Evolutionary conservation across 2,888 invertebrate species (phyloP).

Genomic region (Dusona sp.): DNA sequence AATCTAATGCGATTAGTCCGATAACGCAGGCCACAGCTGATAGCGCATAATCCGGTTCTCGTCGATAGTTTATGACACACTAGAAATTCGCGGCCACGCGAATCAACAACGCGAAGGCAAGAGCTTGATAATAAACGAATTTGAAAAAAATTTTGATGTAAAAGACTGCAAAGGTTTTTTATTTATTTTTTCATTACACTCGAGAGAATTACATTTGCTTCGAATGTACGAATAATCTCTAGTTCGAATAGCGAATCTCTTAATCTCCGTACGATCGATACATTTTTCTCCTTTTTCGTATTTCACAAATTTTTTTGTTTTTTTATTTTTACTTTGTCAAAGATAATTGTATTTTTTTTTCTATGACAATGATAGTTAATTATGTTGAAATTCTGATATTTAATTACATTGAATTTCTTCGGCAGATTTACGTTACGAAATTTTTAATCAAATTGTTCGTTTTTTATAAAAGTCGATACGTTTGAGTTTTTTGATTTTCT

Average conservation of each 20-base stretch:
- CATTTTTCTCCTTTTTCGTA: background rate
- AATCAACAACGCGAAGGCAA: background rate
- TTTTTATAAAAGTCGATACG: background rate
- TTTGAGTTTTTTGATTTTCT: background rate
- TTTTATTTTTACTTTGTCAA: conserved; percentile 19
- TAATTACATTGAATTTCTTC: background rate
- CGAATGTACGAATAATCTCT: conserved; percentile 44
- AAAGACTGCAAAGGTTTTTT: conserved; percentile 48
- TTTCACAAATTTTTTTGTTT: background rate
- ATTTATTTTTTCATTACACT: conserved; percentile 46
- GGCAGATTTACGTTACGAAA: background rate
- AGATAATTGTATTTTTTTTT: conserved; percentile 18
- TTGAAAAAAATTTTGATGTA: conserved; percentile 1
- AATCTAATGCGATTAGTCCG: conserved; percentile 47
- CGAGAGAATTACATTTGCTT: conserved; percentile 53
- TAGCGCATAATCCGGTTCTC: conserved; percentile 45
- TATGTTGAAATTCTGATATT: background rate
- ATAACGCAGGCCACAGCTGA: conserved; percentile 50
- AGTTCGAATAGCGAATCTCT: conserved; percentile 23
- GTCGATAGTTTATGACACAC: conserved; percentile 51
- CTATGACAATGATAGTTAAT: conserved; percentile 30
- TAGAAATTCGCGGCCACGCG: conserved; percentile 12
- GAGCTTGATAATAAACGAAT: background rate
- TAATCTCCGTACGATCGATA: conserved; percentile 39
- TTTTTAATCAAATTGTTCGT: background rate